Evolutionary conservation across 2,888 invertebrate genomes (phyloP), one percentile per base, ranked within the genome.

Genomic region (Mesorhabditis spiculigera): DNA sequence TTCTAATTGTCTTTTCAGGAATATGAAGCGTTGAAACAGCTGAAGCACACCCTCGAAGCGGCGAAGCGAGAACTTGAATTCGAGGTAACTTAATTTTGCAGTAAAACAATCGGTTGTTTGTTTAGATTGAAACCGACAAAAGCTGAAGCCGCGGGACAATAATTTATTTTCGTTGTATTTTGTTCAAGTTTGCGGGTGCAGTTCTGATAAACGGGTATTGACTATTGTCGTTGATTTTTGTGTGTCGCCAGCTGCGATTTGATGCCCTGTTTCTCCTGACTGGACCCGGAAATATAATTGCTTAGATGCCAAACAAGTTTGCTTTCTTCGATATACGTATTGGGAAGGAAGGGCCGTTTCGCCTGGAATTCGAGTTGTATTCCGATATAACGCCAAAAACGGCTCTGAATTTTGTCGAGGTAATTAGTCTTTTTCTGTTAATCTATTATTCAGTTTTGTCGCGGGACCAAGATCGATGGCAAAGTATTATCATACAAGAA

Each of bases 401-500:
- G n/a, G 58, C n/a, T 10, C 58, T 50, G 10, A 50, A 50, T n/a
- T 50, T 50, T 50, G n/a, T 50, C n/a, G 58, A 50, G 58, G 58
- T 50, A 50, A 50, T n/a, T 50, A n/a, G 58, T 50, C n/a, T n/a
- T 13, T n/a, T 50, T n/a, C 58, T 50, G 58, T 13, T 13, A n/a
- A 50, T n/a, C n/a, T 50, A n/a, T 13, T 50, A 28, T 50, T 50
- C n/a, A 50, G 58, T 50, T 50, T 50, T 50, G 58, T n/a, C 58
- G 58, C 8, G 58, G 58, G n/a, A 50, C 58, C 10, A 91, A 91
- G 74, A 86, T 82, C 45, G 84, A 86, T 13, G 87, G 86, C 45
- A 94, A 94, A 87, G 91, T 91, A 2, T 89, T 98, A 69, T 92
- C 93, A 85, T 98, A 94, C 86, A 93, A 93, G 87, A 93, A 92